Base-by-base conservation (phyloP, 92 coral and sea anemone species). In the Phenganax marumi region DNA sequence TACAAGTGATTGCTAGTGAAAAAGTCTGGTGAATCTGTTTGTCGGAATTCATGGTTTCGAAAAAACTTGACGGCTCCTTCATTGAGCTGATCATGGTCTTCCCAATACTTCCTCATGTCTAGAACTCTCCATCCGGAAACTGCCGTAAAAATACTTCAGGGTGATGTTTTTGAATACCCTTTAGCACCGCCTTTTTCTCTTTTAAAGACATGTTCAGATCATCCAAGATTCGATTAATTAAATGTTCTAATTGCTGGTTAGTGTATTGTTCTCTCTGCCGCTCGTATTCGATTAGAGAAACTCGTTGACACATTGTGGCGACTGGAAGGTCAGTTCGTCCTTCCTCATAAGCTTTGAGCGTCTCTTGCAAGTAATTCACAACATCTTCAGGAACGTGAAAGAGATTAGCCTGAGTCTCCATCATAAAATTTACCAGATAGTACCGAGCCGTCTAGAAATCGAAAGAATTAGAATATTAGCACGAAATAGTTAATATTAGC, bases 81-180 rank as follows among this genome's bases (percentile, higher is more conserved):
- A n/a, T n/a, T n/a, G n/a, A n/a, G n/a, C n/a, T n/a, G n/a, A n/a
- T n/a, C n/a, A n/a, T n/a, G n/a, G n/a, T n/a, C n/a, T n/a, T 54
- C 16, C 13, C 13, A 73, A 6, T 73, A 14, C 1, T 73, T 0
- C 23, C 4, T 49, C 65, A 24, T 25, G n/a, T 17, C 18, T 47
- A 91, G n/a, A 90, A 72, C 76, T 94, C 84, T 21, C 93, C 97
- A 81, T 76, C 77, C 33, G 99, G 97, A 72, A 92, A 91, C 54
- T 96, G 96, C 52, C 70, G 51, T 50, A 84, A 76, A 80, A 92
- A 96, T 19, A 89, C 86, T 7, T 87, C 87, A n/a, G 77, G 86
- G 52, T 96, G 97, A 84, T 91, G 89, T 70, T 84, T 86, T 83
- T 91, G 91, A 69, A 96, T 92, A 22, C 79, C 80, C 60, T 81